Percentiles rank a stretch among this genome's conserved stretches.
These are phyloP conservation scores for Paracentrotus lividus DNA, from an alignment of 53 echinoderm and acorn worm species.

Conservation along the genomic window DNA sequence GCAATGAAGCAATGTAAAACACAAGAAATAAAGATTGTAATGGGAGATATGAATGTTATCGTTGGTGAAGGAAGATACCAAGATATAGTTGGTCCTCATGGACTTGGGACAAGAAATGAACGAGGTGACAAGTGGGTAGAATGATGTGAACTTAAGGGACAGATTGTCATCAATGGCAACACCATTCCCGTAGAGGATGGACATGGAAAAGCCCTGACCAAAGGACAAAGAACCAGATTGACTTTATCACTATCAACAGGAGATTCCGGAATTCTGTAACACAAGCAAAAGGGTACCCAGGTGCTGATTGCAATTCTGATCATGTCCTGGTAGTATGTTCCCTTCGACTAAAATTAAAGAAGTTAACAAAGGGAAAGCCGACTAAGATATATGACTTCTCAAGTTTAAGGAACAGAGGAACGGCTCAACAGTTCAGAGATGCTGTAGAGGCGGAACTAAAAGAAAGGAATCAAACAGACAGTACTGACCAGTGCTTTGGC, in stretches of 20 bases:
- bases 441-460: too few relatives aligned
- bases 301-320: neutral
- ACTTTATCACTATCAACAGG: neutral
- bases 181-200: neutral
- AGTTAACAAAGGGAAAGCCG: too few relatives aligned
- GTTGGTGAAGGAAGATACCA: neutral
- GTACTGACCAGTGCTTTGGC: too few relatives aligned
- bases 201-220: neutral
- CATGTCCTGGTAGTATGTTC: neutral
- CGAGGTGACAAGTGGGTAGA: too few relatives aligned
- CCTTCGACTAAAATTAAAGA: too few relatives aligned
- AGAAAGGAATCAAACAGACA: too few relatives aligned
- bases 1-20: neutral
- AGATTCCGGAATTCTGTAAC: neutral
- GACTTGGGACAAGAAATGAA: neutral
- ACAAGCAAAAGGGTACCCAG: neutral
- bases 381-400: too few relatives aligned
- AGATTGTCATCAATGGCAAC: too few relatives aligned
- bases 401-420: too few relatives aligned
- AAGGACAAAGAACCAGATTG: neutral
- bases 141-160: too few relatives aligned
- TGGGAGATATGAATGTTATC: neutral
- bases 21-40: neutral
- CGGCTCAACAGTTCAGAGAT: too few relatives aligned
- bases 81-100: neutral